These are phyloP conservation scores for Tretioscincus oriximinensis DNA, from an alignment of 2,113 vertebrate genomes.

Conservation along the genomic window DNA sequence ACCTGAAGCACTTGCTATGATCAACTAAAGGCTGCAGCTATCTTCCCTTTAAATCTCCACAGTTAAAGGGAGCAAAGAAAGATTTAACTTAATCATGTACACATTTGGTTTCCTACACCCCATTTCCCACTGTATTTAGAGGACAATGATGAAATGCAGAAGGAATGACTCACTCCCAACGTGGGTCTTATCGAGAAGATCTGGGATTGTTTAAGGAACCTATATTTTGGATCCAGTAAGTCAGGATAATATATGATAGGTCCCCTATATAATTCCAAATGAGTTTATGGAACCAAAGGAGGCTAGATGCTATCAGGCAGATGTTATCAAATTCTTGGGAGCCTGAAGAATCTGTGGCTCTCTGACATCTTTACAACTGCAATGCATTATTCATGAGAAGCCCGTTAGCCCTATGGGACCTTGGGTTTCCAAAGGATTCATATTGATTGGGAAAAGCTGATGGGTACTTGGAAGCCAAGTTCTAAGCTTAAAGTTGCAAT, in stretches of 20 bases:
- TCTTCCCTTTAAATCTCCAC: no score
- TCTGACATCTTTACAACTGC: conserved; percentile 5
- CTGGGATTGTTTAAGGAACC: not conserved
- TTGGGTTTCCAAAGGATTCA: conserved; percentile 13
- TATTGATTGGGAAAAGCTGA: not conserved
- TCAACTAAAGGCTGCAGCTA: no score
- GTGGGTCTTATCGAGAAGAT: not conserved
- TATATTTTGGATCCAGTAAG: not conserved
- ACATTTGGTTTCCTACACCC: not conserved
- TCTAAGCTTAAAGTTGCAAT: not conserved
- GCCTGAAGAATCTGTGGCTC: conserved; percentile 1
- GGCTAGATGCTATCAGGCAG: not conserved
- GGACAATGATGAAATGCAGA: not conserved
- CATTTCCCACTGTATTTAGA: not conserved
- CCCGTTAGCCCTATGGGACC: not conserved
- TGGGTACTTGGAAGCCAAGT: not conserved
- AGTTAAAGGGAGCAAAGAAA: not conserved
- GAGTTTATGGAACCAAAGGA: conserved; percentile 6
- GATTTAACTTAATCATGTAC: not conserved
- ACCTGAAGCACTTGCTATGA: no score
- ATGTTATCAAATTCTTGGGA: conserved; percentile 25
- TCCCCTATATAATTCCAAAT: not conserved
- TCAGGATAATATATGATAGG: not conserved
- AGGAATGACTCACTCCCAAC: not conserved
- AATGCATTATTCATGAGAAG: conserved; percentile 26